Base-by-base conservation (phyloP, 37 sponge, comb jelly and placozoan species). In the Mnemiopsis leidyi region DNA sequence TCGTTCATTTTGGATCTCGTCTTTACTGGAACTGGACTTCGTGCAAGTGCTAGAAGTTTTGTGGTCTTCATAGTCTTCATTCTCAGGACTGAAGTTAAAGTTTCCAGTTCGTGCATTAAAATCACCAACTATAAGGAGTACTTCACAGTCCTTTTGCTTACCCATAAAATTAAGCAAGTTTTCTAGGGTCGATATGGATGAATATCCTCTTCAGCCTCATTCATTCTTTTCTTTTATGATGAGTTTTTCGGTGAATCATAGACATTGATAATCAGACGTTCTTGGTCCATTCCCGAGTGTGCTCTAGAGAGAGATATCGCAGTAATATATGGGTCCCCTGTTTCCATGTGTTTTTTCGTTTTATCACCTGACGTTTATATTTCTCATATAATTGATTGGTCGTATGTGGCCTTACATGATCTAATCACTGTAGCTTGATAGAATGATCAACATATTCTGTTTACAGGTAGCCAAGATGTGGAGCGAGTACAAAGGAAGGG, bases 401-500 rank as follows among this genome's bases (percentile, higher is more conserved):
- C n/a, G n/a, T n/a, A n/a, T n/a, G n/a, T n/a, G n/a, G n/a, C n/a
- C n/a, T n/a, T n/a, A n/a, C n/a, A n/a, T n/a, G n/a, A n/a, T n/a
- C n/a, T n/a, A n/a, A n/a, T n/a, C n/a, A n/a, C n/a, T n/a, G n/a
- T n/a, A n/a, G n/a, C n/a, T n/a, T n/a, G n/a, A n/a, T n/a, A n/a
- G n/a, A n/a, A 48, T 48, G 5, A 48, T 18, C 61, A 48, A 18
- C 61, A 48, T 48, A 13, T 71, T 71, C 75, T 28, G 5, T 38
- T 13, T 39, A 1, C 82, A 85, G 90, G 90, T 85, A 13, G 90
- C 90, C 2, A 85, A 85, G 90, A 9, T 38, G 29, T 85, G 90
- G 90, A 85, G 36, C 16, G 90, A 85, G 48, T 85, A 85, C 90
- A 85, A 85, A 25, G 90, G 90, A n/a, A 1, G 90, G 25, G 90